Conservation (phyloP, 2,113 vertebrate genomes). For the Peucedramus taeniatus region DNA sequence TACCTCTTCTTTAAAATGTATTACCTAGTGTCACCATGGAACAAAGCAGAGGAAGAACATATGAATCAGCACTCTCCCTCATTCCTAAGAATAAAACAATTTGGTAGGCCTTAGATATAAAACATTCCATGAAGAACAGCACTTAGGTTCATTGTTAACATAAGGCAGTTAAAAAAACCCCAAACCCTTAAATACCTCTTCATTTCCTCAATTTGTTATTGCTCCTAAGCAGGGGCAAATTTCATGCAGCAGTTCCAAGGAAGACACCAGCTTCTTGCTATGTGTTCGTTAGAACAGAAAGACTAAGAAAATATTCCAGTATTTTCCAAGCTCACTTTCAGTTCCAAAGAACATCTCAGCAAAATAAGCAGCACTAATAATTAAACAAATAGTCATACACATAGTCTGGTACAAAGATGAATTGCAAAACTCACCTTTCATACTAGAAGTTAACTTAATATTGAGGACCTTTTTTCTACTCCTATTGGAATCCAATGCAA, state of each 20-base stretch:
- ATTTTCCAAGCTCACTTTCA: neutral
- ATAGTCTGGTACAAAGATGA: rapidly evolving
- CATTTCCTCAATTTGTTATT: neutral
- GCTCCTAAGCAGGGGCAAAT: neutral
- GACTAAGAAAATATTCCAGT: neutral
- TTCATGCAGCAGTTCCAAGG: neutral
- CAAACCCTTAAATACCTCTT: neutral
- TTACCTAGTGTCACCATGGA: neutral
- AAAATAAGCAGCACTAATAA: neutral
- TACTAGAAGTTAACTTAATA: neutral
- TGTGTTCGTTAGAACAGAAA: neutral
- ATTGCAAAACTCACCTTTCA: neutral
- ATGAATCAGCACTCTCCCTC: neutral
- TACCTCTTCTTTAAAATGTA: neutral
- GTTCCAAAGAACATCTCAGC: neutral
- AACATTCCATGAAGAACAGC: neutral
- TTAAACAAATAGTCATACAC: neutral
- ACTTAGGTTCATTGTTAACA: neutral
- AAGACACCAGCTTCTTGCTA: neutral
- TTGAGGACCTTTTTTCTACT: neutral
- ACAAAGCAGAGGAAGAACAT: neutral
- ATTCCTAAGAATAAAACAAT: neutral
- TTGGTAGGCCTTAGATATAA: neutral
- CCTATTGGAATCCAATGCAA: neutral
- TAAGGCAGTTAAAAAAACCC: neutral